Percentiles rank a stretch among this genome's conserved stretches.
Evolutionary conservation across 1,140 invertebrate species (phyloP).

Genomic region (Capitella teleta): DNA sequence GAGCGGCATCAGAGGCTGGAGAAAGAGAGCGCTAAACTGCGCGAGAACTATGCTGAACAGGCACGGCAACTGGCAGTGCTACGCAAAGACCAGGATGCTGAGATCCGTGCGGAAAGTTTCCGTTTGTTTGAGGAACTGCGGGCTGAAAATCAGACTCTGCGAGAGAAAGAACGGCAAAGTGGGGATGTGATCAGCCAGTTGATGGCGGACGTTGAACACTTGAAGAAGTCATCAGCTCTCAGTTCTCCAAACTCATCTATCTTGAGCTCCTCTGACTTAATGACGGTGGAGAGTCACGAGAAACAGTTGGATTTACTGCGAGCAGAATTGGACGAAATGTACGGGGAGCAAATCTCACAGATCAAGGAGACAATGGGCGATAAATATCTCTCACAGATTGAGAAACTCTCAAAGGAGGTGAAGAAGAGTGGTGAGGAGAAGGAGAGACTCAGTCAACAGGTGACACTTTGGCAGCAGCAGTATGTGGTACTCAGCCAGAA

Average conservation of each 20-base stretch:
- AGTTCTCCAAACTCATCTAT: background rate
- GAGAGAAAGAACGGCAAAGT: slow-evolving; percentile 5
- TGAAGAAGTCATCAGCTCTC: background rate
- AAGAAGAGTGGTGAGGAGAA: background rate
- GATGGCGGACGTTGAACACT: slow-evolving; percentile 5
- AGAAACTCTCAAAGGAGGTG: background rate
- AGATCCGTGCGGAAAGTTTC: background rate
- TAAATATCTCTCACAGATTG: background rate
- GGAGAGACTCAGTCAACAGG: slow-evolving; percentile 1
- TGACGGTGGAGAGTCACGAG: background rate
- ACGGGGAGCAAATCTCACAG: slow-evolving; percentile 3
- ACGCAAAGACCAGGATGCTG: too few species aligned
- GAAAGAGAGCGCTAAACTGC: background rate
- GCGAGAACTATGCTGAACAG: background rate
- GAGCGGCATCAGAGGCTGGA: background rate
- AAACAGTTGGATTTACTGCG: slow-evolving; percentile 4
- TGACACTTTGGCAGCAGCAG: slow-evolving; percentile 7
- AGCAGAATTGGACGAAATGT: slow-evolving; percentile 11
- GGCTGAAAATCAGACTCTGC: slow-evolving; percentile 1
- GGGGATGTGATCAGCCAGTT: slow-evolving; percentile 2
- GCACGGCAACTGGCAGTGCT: too few species aligned
- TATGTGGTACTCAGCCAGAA: slow-evolving; percentile 9
- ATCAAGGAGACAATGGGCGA: slow-evolving; percentile 4
- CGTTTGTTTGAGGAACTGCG: background rate
- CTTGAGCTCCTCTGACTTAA: background rate